phyloP scores from a whole-genome alignment of 2,888 invertebrate species.

The Stenoptilia bipunctidactyla region DNA sequence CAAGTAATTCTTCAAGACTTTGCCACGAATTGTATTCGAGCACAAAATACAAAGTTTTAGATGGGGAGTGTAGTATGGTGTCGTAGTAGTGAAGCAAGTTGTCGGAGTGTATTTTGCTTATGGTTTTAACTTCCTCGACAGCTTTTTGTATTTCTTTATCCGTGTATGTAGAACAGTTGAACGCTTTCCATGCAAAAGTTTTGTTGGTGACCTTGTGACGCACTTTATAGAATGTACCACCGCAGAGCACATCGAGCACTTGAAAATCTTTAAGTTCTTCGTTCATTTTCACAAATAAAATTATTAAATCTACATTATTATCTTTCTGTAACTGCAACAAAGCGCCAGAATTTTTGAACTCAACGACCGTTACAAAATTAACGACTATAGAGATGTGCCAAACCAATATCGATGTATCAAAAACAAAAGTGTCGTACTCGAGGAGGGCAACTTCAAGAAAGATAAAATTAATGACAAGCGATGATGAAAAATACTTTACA shows the following conservation, averaged over 20 bases:
- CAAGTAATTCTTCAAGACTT: conserved; percentile 41
- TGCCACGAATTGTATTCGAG: conserved; percentile 53
- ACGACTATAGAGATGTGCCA: too few species aligned
- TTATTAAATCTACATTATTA: conserved; percentile 18
- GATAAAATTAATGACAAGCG: too few species aligned
- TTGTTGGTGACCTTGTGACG: conserved; percentile 64
- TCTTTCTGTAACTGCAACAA: conserved; percentile 61
- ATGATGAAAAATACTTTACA: too few species aligned
- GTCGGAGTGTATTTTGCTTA: conserved; percentile 42
- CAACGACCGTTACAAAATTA: conserved; percentile 35
- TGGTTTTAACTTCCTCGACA: conserved; percentile 50
- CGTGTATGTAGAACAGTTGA: conserved; percentile 50
- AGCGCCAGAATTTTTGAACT: conserved; percentile 48
- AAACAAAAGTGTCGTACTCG: too few species aligned
- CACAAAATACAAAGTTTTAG: conserved; percentile 60
- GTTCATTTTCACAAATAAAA: conserved; percentile 33
- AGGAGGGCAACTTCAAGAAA: too few species aligned
- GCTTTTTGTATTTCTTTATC: conserved; percentile 55
- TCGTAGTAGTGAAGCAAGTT: conserved; percentile 53
- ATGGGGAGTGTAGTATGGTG: conserved; percentile 55
- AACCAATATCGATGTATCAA: too few species aligned
- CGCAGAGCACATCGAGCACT: conserved; percentile 61
- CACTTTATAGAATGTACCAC: conserved; percentile 65
- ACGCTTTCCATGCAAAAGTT: conserved; percentile 64
- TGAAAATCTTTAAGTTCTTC: conserved; percentile 61